These are phyloP conservation scores for Cephalopholis sonnerati DNA, from an alignment of 2,113 vertebrate genomes.

Conservation along the genomic window DNA sequence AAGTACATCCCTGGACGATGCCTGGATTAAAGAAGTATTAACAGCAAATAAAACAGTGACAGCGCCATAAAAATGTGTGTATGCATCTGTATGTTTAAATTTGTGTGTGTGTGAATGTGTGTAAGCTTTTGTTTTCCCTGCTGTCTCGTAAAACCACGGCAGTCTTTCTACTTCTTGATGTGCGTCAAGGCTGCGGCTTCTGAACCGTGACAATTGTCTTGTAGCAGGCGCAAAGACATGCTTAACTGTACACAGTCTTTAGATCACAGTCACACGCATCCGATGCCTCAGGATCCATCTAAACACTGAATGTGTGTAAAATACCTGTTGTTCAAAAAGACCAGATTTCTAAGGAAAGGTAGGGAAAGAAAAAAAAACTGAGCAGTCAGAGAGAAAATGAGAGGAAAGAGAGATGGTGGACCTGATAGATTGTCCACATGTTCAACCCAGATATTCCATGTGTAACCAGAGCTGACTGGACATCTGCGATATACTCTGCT, in stretches of 20 bases:
- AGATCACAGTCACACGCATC: neutral
- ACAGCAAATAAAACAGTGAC: slow-evolving; percentile 42
- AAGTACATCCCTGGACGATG: slow-evolving; percentile 18
- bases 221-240: slow-evolving; percentile 6
- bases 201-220: slow-evolving; percentile 16
- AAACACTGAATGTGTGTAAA: neutral
- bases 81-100: neutral
- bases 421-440: slow-evolving; percentile 78
- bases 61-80: neutral
- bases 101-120: neutral
- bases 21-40: slow-evolving; percentile 42
- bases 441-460: slow-evolving; percentile 67
- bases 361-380: slow-evolving; percentile 11
- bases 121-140: neutral
- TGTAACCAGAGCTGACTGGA: slow-evolving; percentile 73
- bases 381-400: slow-evolving; percentile 27
- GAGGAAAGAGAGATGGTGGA: slow-evolving; percentile 61
- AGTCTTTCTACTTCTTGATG: slow-evolving; percentile 18
- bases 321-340: neutral
- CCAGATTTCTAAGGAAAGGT: slow-evolving; percentile 25
- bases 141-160: slow-evolving; percentile 35
- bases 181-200: slow-evolving; percentile 13
- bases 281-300: slow-evolving; percentile 3
- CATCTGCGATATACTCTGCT: slow-evolving; percentile 75
- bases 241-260: neutral